Base-by-base conservation (phyloP, 1,140 invertebrate species). In the Lordiphosa collinella region DNA sequence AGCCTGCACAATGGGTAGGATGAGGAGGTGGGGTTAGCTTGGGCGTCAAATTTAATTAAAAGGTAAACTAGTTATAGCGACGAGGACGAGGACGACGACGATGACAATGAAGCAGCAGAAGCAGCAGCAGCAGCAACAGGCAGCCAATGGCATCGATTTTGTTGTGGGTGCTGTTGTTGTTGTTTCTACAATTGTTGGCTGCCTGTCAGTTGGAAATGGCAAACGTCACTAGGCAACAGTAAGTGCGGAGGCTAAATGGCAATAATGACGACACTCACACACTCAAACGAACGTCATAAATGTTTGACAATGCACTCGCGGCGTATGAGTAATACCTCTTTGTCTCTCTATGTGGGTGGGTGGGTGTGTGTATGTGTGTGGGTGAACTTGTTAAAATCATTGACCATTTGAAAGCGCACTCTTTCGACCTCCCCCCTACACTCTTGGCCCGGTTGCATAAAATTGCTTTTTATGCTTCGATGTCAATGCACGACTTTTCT, bases 1-100 rank as follows among this genome's bases (percentile, higher is more conserved):
- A 51, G 58, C 25, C 35, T 34, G 11, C 11, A 46, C 3, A 11
- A 43, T 46, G 35, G 25, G 7, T 47, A 40, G 12, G 7, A 38
- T 9, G 1, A 3, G 12, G 11, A 12, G 12, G 43, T 8, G 3
- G 35, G 41, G 13, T 13, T 46, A 50, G 44, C 60, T 71, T 63
- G 62, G 76, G 76, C 44, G 58, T 64, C 35, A 67, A 82, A 82
- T 80, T 82, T 80, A 80, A 80, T 80, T 80, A 80, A 82, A 82
- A 80, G 71, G 78, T 82, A 80, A 82, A 71, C 76, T 82, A 67
- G 76, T 64, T 78, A 76, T 29, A 40, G n/a, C 31, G 13, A 50
- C 50, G 52, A 47, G 52, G 55, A 34, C 65, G 38, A 16, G 14
- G 25, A 22, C 46, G 52, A 4, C 31, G 31, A 32, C 38, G 54